Conservation (phyloP, 2,113 vertebrate species). For the Oryzias javanicus region DNA sequence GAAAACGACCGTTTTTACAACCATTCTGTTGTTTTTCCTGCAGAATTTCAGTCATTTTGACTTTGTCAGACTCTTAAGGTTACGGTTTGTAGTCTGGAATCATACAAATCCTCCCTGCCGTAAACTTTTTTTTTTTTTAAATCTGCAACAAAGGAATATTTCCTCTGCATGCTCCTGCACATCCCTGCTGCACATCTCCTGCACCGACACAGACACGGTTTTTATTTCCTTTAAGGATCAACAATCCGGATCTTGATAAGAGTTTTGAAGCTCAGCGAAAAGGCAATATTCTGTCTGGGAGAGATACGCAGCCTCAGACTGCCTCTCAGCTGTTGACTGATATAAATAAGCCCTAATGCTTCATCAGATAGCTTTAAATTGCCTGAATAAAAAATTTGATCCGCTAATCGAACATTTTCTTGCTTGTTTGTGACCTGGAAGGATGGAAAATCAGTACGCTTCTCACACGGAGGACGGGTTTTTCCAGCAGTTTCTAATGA, state of each 20-base stretch:
- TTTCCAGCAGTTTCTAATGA: conserved; percentile 29
- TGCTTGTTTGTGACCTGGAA: not conserved
- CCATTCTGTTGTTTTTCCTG: too few relatives aligned
- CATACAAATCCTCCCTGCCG: too few relatives aligned
- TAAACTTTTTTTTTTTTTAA: too few relatives aligned
- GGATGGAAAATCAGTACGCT: conserved; percentile 4
- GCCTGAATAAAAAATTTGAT: conserved; percentile 12
- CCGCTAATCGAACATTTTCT: not conserved
- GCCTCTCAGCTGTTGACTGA: conserved; percentile 5
- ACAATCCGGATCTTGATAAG: conserved; percentile 4
- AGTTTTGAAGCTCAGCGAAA: not conserved
- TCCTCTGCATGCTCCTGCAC: not conserved
- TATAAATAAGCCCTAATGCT: conserved; percentile 9
- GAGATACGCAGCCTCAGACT: conserved; percentile 1
- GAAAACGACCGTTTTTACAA: too few relatives aligned
- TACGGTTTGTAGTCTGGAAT: too few relatives aligned
- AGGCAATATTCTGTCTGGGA: conserved; percentile 4
- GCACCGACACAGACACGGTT: not conserved
- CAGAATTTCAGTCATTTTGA: too few relatives aligned
- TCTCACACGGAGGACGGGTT: conserved; percentile 7
- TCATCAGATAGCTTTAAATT: not conserved
- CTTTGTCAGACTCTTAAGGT: too few relatives aligned
- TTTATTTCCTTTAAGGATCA: conserved; percentile 1
- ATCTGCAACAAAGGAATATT: not conserved
- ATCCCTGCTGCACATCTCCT: not conserved